These are phyloP conservation scores for Oreonectes daqikongensis DNA, from an alignment of 2,797 vertebrate species.

Conservation along the genomic window DNA sequence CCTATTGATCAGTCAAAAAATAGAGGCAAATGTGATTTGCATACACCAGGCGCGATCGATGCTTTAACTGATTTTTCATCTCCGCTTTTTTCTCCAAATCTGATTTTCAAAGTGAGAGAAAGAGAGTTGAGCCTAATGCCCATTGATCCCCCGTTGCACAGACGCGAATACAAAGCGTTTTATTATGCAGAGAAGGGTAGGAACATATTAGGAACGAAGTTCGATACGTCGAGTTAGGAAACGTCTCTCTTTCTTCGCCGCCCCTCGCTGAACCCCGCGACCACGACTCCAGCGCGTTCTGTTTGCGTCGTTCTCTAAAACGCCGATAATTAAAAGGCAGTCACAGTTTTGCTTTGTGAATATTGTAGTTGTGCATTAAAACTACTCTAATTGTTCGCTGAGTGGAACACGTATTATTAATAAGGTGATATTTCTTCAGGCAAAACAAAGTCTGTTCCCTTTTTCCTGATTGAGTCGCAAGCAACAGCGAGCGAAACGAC, in stretches of 20 bases:
- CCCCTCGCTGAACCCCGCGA: background rate
- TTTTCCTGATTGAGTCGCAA: constrained; percentile 64
- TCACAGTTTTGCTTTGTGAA: constrained; percentile 79
- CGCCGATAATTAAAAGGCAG: constrained; percentile 86
- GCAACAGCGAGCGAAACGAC: constrained; percentile 59
- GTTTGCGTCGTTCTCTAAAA: constrained; percentile 50
- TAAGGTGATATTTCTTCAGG: constrained; percentile 87
- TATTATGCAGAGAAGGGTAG: constrained; percentile 88
- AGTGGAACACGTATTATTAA: constrained; percentile 67
- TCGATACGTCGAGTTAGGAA: constrained; percentile 54
- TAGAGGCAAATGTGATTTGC: constrained; percentile 82
- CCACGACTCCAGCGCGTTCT: constrained; percentile 16
- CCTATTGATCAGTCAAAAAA: constrained; percentile 80
- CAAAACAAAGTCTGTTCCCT: constrained; percentile 88
- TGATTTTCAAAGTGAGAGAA: constrained; percentile 79
- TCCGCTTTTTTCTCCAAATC: constrained; percentile 70
- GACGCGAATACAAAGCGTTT: constrained; percentile 87
- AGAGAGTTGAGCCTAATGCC: constrained; percentile 78
- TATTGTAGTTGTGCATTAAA: constrained; percentile 86
- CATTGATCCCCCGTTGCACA: constrained; percentile 86
- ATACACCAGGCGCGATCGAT: constrained; percentile 80
- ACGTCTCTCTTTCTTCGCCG: constrained; percentile 26
- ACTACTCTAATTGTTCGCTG: constrained; percentile 73
- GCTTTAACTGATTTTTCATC: constrained; percentile 80
- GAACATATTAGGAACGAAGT: constrained; percentile 66